A percentile compares a stretch with the other conserved stretches of the same genome.
Conservation (phyloP, 2,888 invertebrate genomes). For the Pristionchus arcanus region DNA sequence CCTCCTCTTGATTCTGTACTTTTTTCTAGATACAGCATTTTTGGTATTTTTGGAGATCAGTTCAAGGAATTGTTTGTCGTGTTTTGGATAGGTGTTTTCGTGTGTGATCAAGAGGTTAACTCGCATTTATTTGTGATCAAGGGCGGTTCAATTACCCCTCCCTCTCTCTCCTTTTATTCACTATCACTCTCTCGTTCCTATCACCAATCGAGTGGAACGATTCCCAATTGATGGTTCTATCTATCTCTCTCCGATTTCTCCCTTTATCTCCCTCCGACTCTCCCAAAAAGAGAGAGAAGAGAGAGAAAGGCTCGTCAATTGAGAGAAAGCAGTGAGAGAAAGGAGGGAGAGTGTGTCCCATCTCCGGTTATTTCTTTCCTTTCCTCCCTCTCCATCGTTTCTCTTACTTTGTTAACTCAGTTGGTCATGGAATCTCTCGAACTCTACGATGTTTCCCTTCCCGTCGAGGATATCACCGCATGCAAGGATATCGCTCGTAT, state of each 20-base stretch:
- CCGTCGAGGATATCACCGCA: constrained; percentile 16
- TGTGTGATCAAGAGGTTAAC: neutral
- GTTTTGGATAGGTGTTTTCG: neutral
- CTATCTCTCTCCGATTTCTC: constrained; percentile 7
- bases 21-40: neutral
- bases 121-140: neutral
- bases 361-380: constrained; percentile 38
- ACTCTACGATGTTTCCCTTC: constrained; percentile 21
- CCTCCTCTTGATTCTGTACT: too few relatives aligned
- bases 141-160: constrained; percentile 1
- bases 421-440: constrained; percentile 27
- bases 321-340: constrained; percentile 45
- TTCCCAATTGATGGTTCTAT: neutral
- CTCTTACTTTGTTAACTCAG: constrained; percentile 31
- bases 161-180: neutral
- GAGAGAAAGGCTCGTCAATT: neutral
- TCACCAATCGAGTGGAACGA: constrained; percentile 19
- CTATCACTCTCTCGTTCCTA: constrained; percentile 43
- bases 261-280: constrained; percentile 30
- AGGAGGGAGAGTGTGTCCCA: constrained; percentile 18
- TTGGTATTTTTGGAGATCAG: neutral
- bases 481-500: constrained; percentile 38
- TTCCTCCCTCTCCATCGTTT: constrained; percentile 4
- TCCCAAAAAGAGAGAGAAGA: neutral
- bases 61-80: neutral